Conservation (phyloP, 2,888 invertebrate genomes). For the Drosophila kambysellisi region DNA sequence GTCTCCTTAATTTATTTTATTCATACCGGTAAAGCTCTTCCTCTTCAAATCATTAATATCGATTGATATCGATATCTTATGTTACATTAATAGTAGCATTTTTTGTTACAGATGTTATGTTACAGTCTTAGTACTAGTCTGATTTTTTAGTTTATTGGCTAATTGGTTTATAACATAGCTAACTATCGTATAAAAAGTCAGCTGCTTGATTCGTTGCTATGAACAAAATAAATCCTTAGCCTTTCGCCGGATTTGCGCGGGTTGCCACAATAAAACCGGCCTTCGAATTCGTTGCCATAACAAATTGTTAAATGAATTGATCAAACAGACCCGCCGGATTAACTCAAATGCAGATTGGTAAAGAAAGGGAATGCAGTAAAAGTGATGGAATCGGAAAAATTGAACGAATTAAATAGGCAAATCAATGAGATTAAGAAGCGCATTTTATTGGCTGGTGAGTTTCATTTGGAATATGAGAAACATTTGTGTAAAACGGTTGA, state of each 20-base stretch:
- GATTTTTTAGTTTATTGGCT: not conserved
- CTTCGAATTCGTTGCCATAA: slow-evolving; percentile 50
- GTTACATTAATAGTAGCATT: no score
- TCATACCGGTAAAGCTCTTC: not conserved
- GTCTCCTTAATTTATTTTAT: not conserved
- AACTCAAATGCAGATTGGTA: slow-evolving; percentile 2
- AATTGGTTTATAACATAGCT: slow-evolving; percentile 18
- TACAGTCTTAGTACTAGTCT: no score
- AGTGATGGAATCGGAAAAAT: slow-evolving; percentile 82
- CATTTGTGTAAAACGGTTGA: not conserved
- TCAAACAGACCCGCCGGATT: slow-evolving; percentile 49
- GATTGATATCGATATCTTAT: no score
- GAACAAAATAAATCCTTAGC: slow-evolving; percentile 6
- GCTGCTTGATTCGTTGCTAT: slow-evolving; percentile 30
- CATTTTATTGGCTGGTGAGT: slow-evolving; percentile 91
- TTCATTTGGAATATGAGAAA: not conserved
- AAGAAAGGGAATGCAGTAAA: not conserved
- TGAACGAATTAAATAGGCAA: slow-evolving; percentile 88
- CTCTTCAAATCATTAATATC: no score
- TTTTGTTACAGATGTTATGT: no score
- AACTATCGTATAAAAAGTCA: slow-evolving; percentile 10
- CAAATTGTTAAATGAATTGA: slow-evolving; percentile 51
- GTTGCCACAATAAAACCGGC: slow-evolving; percentile 27
- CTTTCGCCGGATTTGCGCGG: not conserved
- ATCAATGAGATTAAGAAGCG: slow-evolving; percentile 94